phyloP scores from a whole-genome alignment of 2,888 invertebrate species.

The Malachius bipustulatus region DNA sequence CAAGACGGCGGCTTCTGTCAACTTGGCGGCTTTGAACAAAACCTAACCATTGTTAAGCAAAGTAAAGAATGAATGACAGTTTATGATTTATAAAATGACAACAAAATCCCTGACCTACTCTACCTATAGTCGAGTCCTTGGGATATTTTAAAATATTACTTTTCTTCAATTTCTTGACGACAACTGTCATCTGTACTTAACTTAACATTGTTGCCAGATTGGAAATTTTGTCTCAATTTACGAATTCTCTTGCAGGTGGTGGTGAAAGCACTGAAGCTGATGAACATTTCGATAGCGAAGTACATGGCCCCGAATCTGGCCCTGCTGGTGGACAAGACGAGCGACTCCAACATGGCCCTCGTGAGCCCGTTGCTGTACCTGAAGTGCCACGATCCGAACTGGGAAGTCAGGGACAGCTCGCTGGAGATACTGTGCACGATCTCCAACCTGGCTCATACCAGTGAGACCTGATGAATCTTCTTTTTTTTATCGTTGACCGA shows the following conservation, averaged over 20 bases:
- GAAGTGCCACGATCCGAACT: constrained; percentile 58
- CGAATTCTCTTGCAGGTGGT: constrained; percentile 49
- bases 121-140: no score
- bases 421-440: constrained; percentile 61
- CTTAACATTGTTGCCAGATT: no score
- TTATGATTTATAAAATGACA: no score
- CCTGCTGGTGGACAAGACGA: constrained; percentile 53
- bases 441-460: constrained; percentile 54
- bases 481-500: neutral
- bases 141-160: no score
- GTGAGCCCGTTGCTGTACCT: constrained; percentile 55
- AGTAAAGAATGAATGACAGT: no score
- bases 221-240: no score
- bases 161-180: no score
- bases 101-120: no score
- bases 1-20: no score
- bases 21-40: no score
- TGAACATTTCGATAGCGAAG: constrained; percentile 57
- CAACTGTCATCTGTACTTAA: no score
- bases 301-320: constrained; percentile 69
- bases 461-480: constrained; percentile 40
- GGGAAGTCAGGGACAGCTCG: constrained; percentile 72
- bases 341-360: constrained; percentile 49
- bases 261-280: constrained; percentile 50
- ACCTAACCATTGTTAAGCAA: no score